These are phyloP conservation scores for Acleris laterana DNA, from an alignment of 2,888 invertebrate species.

Conservation along the genomic window DNA sequence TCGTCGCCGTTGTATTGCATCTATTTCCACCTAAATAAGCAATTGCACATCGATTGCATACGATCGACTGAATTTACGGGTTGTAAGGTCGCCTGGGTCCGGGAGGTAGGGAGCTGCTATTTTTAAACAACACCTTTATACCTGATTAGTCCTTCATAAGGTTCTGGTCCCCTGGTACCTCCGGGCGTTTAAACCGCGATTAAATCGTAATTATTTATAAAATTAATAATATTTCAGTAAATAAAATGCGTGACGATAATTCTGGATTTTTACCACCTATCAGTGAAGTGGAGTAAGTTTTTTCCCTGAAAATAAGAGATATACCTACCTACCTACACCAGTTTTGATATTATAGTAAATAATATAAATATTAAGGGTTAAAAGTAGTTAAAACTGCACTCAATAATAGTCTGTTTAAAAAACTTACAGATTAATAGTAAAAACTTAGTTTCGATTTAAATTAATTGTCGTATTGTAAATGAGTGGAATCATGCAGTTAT, in stretches of 20 bases:
- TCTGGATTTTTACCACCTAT: conserved; percentile 25
- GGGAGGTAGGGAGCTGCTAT: conserved; percentile 61
- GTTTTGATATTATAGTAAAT: too few relatives aligned
- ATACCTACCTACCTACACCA: too few relatives aligned
- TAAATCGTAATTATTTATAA: background rate
- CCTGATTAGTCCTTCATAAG: conserved; percentile 35
- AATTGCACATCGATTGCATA: conserved; percentile 76
- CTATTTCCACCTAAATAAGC: conserved; percentile 53
- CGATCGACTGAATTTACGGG: conserved; percentile 71
- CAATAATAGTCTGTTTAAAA: too few relatives aligned
- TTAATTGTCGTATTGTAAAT: too few relatives aligned
- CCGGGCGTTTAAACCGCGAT: conserved; percentile 11
- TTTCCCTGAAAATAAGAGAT: background rate
- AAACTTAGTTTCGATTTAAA: too few relatives aligned
- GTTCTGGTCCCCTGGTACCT: conserved; percentile 17
- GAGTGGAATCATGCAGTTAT: too few relatives aligned
- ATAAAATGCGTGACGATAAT: conserved; percentile 31
- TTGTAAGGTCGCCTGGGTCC: conserved; percentile 61
- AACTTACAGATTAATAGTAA: too few relatives aligned
- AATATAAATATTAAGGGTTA: too few relatives aligned
- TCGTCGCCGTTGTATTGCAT: conserved; percentile 29
- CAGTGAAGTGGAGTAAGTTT: conserved; percentile 35
- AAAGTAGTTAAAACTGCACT: too few relatives aligned
- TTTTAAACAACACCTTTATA: conserved; percentile 54
- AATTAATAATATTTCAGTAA: background rate